phyloP scores from a whole-genome alignment of 2,888 invertebrate genomes.

The Copidosoma aretas region DNA sequence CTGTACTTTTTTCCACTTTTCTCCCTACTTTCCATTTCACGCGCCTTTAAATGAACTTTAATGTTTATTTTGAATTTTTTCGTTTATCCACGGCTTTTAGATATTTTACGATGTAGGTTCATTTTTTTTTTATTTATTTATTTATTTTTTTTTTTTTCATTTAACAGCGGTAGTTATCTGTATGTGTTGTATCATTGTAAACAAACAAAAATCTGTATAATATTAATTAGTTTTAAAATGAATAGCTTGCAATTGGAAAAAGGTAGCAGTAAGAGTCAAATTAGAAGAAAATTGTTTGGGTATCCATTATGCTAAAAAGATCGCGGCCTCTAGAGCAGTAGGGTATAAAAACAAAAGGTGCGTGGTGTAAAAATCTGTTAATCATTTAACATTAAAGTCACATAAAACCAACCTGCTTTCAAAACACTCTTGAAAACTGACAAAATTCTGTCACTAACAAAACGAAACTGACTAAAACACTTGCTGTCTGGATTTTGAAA shows the following conservation, averaged over 20 bases:
- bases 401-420: slow-evolving; percentile 7
- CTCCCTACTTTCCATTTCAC: no score
- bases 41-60: no score
- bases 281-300: slow-evolving; percentile 28
- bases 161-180: background rate
- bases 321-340: slow-evolving; percentile 48
- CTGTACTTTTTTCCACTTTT: background rate
- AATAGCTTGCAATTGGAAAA: slow-evolving; percentile 22
- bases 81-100: background rate
- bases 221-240: slow-evolving; percentile 20
- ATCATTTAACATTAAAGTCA: slow-evolving; percentile 3
- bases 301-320: slow-evolving; percentile 22
- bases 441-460: background rate
- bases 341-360: slow-evolving; percentile 35
- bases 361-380: slow-evolving; percentile 5
- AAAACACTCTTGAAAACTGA: slow-evolving; percentile 3
- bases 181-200: background rate
- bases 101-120: background rate
- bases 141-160: no score
- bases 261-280: slow-evolving; percentile 3
- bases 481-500: slow-evolving; percentile 18
- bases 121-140: background rate
- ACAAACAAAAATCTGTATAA: slow-evolving; percentile 5
- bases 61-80: no score
- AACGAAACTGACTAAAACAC: slow-evolving; percentile 9